Base-by-base conservation (phyloP, 2,113 vertebrate genomes). In the Nansenia antarctica region DNA sequence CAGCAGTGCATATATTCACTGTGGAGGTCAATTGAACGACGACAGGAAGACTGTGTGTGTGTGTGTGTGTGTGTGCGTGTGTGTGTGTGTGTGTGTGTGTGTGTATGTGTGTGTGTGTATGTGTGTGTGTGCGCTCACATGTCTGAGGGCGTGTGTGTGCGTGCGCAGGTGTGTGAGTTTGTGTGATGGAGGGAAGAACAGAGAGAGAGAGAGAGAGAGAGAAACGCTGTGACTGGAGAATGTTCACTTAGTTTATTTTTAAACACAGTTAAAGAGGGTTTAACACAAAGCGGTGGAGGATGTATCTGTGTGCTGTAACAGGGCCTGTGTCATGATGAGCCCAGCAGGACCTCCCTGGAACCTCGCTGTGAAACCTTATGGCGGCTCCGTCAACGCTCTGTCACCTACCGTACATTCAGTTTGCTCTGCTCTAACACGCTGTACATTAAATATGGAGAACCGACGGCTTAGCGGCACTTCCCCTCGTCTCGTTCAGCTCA, bases 291-390 rank as follows among this genome's bases (percentile, higher is more conserved):
- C n/a, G n/a, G n/a, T n/a, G n/a, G 53, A 29, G 14, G 24, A 47
- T 47, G 45, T n/a, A 49, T 26, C 9, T 54, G 52, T 57, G 54
- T 29, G 12, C 54, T 29, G 26, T 57, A 54, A 57, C 2, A 57
- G 54, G 27, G 54, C 26, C 11, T 57, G 22, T 57, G 54, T 57
- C 27, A 57, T 57, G 54, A 57, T 57, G 54, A 57, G 54, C 24
- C 24, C 54, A 57, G 54, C 54, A 30, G 54, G 54, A 26, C 27
- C 27, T 6, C 24, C 15, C 12, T 27, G 26, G 29, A 29, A 27
- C 54, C 54, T 27, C 14, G 54, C 54, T 57, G 54, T 57, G 54
- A 24, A 30, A 18, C 54, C 54, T 29, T 29, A 27, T 57, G 54
- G 14, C 15, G n/a, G 5, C 3, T 11, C 24, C 27, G 26, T 57